These are phyloP conservation scores for Hippoglossus stenolepis DNA, from an alignment of 2,113 vertebrate genomes.

Conservation along the genomic window DNA sequence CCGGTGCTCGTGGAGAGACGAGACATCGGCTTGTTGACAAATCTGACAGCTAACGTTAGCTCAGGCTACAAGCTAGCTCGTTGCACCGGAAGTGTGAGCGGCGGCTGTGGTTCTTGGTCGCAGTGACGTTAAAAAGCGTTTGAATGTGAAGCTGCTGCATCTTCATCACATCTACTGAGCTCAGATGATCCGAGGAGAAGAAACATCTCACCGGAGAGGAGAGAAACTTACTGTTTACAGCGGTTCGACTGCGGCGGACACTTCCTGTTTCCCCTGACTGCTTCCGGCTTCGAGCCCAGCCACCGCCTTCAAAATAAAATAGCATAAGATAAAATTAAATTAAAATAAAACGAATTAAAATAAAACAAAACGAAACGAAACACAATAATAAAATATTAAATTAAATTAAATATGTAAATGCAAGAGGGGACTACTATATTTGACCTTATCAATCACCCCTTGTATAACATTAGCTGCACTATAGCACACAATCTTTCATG, in stretches of 20 bases:
- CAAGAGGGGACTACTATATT: too few relatives aligned
- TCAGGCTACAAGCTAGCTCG: constrained; percentile 21
- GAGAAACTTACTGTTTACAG: constrained; percentile 54
- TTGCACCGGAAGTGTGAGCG: not conserved
- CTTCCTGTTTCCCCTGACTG: constrained; percentile 45
- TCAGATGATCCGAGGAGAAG: not conserved
- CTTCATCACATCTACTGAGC: fast-evolving
- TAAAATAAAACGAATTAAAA: not conserved
- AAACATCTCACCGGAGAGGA: constrained; percentile 9
- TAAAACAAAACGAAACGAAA: not conserved
- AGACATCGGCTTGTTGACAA: constrained; percentile 28
- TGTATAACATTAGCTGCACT: too few relatives aligned
- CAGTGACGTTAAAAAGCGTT: not conserved
- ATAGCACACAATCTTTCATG: too few relatives aligned
- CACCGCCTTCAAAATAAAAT: constrained; percentile 59
- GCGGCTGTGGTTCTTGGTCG: not conserved
- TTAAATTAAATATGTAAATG: too few relatives aligned
- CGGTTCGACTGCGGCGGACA: not conserved
- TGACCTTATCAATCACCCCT: too few relatives aligned
- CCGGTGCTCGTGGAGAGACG: not conserved
- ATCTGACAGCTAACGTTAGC: constrained; percentile 50
- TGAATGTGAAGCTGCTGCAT: fast-evolving
- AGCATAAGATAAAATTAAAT: not conserved
- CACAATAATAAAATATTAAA: not conserved
- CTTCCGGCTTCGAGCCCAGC: constrained; percentile 40